Evolutionary conservation across 2,888 invertebrate species (phyloP).

Genomic region (Schizaphis graminum): DNA sequence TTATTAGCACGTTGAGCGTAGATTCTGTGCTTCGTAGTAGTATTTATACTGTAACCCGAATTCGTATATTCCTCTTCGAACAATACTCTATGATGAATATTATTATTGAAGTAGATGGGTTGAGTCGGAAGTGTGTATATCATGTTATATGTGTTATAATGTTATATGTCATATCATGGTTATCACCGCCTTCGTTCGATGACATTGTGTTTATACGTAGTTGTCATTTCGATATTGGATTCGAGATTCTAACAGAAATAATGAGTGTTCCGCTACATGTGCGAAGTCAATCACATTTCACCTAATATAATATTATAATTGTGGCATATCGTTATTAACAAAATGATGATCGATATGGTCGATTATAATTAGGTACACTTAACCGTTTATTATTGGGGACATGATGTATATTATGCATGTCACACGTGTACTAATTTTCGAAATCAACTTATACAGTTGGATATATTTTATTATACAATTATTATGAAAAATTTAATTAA

Average conservation of each 20-base stretch:
- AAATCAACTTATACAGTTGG: background rate
- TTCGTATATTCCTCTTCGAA: background rate
- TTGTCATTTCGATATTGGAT: background rate
- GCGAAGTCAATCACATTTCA: background rate
- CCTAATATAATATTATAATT: no score
- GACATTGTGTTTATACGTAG: background rate
- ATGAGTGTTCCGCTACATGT: background rate
- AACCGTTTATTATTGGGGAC: background rate
- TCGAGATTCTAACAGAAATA: background rate
- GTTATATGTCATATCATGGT: background rate
- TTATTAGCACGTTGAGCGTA: background rate
- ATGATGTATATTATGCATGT: background rate
- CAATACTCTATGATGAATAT: background rate
- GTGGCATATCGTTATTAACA: background rate
- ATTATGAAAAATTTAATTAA: no score
- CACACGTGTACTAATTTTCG: background rate
- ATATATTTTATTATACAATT: no score
- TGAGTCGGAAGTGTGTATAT: background rate
- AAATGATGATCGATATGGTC: background rate
- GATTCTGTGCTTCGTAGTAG: background rate
- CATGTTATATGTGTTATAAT: no score
- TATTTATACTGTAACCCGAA: background rate
- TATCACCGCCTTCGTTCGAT: background rate
- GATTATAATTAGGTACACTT: background rate
- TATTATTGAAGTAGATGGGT: background rate